Evolutionary conservation across 2,888 invertebrate genomes (phyloP).

Genomic region (Dryadula phaetusa): DNA sequence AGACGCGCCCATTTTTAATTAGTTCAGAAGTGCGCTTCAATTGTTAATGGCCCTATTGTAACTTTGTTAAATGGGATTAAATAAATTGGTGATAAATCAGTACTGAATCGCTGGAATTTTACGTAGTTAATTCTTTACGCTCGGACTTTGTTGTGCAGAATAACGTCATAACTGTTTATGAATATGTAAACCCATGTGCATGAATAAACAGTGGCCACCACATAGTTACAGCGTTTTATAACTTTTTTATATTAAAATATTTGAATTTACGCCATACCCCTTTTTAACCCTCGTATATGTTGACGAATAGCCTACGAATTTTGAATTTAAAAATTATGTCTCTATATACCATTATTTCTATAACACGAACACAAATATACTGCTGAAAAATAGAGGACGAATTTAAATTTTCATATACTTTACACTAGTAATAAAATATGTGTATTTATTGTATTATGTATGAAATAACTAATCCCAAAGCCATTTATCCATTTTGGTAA

Average conservation of each 20-base stretch:
- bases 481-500: too few relatives aligned
- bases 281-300: slow-evolving; percentile 14
- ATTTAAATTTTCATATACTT: not conserved
- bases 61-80: slow-evolving; percentile 57
- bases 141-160: slow-evolving; percentile 26
- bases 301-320: slow-evolving; percentile 6
- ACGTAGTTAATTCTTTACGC: slow-evolving; percentile 30
- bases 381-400: not conserved
- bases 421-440: not conserved
- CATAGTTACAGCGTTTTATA: slow-evolving; percentile 28
- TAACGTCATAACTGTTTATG: slow-evolving; percentile 31
- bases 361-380: not conserved
- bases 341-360: not conserved
- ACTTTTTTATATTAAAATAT: slow-evolving; percentile 24
- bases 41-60: slow-evolving; percentile 75
- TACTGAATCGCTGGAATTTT: slow-evolving; percentile 38
- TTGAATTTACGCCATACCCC: slow-evolving; percentile 19
- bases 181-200: slow-evolving; percentile 32
- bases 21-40: slow-evolving; percentile 75
- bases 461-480: not conserved
- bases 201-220: slow-evolving; percentile 29
- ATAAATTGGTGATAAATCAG: slow-evolving; percentile 51
- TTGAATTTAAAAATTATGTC: slow-evolving; percentile 17
- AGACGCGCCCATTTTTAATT: slow-evolving; percentile 82
- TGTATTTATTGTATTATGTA: too few relatives aligned